These are phyloP conservation scores for Caenorhabditis sulstoni DNA, from an alignment of 2,888 invertebrate genomes.

Conservation along the genomic window DNA sequence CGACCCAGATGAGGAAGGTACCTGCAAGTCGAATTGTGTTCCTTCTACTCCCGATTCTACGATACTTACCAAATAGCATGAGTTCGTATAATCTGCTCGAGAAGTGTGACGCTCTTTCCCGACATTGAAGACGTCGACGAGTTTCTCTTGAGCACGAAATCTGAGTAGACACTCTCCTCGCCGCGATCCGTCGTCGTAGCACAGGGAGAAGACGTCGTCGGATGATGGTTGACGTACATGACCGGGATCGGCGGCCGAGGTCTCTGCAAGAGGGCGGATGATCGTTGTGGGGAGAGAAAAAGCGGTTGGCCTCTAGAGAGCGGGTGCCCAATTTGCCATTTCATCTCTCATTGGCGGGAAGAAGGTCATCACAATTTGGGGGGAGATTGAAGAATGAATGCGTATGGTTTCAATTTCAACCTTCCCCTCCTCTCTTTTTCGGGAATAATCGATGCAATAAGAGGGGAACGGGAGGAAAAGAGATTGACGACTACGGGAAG, in stretches of 20 bases:
- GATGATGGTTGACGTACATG: slow-evolving; percentile 45
- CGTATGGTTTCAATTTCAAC: slow-evolving; percentile 40
- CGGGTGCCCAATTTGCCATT: slow-evolving; percentile 49
- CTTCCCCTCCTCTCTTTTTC: slow-evolving; percentile 31
- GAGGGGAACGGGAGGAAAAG: neutral
- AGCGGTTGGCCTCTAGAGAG: slow-evolving; percentile 5
- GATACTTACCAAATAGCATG: slow-evolving; percentile 89
- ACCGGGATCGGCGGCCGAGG: slow-evolving; percentile 58
- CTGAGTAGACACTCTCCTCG: slow-evolving; percentile 48
- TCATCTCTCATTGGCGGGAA: slow-evolving; percentile 18
- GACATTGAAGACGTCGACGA: slow-evolving; percentile 43
- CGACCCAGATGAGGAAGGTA: slow-evolving; percentile 94
- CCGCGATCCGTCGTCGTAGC: slow-evolving; percentile 33
- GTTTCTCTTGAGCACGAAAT: slow-evolving; percentile 52
- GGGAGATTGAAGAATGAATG: slow-evolving; percentile 1
- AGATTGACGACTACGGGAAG: slow-evolving; percentile 18
- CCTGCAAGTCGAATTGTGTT: slow-evolving; percentile 27
- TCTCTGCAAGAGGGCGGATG: slow-evolving; percentile 53
- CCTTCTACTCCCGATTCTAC: no score
- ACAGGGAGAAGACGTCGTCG: no score
- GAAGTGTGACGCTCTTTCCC: slow-evolving; percentile 58
- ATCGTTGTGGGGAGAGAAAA: neutral
- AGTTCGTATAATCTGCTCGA: slow-evolving; percentile 91
- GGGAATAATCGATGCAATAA: slow-evolving; percentile 51
- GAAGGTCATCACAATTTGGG: neutral